These are phyloP conservation scores for Arge pagana DNA, from an alignment of 2,888 invertebrate species.

Conservation along the genomic window DNA sequence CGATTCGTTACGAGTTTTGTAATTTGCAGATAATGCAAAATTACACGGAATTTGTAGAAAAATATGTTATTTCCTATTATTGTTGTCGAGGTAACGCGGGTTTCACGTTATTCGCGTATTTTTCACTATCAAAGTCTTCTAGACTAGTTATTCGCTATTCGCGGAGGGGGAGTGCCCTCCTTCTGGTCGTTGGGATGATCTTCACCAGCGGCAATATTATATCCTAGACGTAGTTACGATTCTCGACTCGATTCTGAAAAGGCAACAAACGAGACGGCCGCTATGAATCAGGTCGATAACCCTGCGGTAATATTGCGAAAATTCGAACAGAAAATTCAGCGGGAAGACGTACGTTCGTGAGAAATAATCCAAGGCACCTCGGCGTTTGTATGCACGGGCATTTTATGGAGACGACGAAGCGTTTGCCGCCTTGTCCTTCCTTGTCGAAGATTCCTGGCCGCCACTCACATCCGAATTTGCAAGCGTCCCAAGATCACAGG, in stretches of 20 bases:
- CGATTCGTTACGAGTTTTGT: too few species aligned
- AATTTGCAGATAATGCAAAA: too few species aligned
- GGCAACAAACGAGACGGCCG: background rate
- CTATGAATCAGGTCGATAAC: slow-evolving; percentile 17
- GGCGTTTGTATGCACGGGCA: slow-evolving; percentile 22
- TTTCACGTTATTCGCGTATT: background rate
- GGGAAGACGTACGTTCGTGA: slow-evolving; percentile 17
- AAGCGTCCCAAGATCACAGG: slow-evolving; percentile 44
- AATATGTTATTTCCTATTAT: background rate
- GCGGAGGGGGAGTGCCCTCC: slow-evolving; percentile 18
- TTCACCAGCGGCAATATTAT: slow-evolving; percentile 13
- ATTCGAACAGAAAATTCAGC: slow-evolving; percentile 6
- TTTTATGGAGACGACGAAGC: slow-evolving; percentile 18
- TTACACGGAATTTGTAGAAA: slow-evolving; percentile 4
- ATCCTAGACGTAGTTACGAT: slow-evolving; percentile 21
- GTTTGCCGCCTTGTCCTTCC: slow-evolving; percentile 18
- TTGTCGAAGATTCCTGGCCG: slow-evolving; percentile 3
- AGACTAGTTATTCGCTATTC: slow-evolving; percentile 18
- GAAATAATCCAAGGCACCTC: slow-evolving; percentile 22
- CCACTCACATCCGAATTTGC: slow-evolving; percentile 37
- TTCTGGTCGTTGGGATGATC: slow-evolving; percentile 16
- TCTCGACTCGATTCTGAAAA: slow-evolving; percentile 13
- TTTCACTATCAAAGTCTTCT: background rate
- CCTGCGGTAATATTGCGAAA: slow-evolving; percentile 16
- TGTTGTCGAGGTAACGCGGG: slow-evolving; percentile 1